Evolutionary conservation across 2,113 vertebrate species (phyloP).

Genomic region (Anser brachyrhynchus): DNA sequence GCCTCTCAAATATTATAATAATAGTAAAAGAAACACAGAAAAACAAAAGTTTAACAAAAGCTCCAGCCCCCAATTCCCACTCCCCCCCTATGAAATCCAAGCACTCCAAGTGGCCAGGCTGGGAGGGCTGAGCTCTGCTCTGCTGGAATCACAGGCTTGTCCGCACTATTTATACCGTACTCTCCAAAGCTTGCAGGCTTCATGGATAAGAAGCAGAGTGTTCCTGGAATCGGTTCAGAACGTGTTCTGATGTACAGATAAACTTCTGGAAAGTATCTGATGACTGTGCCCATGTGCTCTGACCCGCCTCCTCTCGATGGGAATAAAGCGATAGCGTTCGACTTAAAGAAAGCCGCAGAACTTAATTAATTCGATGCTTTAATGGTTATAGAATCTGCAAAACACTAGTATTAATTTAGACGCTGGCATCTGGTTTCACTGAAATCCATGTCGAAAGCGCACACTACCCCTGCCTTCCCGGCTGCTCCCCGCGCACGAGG

Average conservation of each 20-base stretch:
- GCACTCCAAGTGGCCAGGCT: neutral
- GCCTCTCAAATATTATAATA: neutral
- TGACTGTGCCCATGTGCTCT: constrained; percentile 64
- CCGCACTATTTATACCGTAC: neutral
- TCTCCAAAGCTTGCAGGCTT: neutral
- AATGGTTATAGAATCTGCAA: constrained; percentile 67
- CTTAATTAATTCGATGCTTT: constrained; percentile 70
- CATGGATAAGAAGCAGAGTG: neutral
- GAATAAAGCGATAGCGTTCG: constrained; percentile 68
- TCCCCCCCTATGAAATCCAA: neutral
- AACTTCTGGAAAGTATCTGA: constrained; percentile 70
- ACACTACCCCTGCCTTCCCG: neutral
- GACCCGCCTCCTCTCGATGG: constrained; percentile 58
- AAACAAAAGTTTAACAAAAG: neutral
- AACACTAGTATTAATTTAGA: constrained; percentile 55
- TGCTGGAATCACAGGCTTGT: neutral
- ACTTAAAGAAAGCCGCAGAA: constrained; percentile 67
- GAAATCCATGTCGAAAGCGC: constrained; percentile 29
- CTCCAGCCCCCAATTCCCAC: neutral
- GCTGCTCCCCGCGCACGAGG: neutral
- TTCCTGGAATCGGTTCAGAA: constrained; percentile 46
- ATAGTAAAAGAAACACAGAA: rapidly evolving
- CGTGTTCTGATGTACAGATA: constrained; percentile 50
- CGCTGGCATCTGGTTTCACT: constrained; percentile 51
- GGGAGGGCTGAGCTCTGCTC: neutral